Evolutionary conservation across 2,888 invertebrate genomes (phyloP), one percentile per base, ranked within the genome.

Genomic region (Rhagonycha fulva): DNA sequence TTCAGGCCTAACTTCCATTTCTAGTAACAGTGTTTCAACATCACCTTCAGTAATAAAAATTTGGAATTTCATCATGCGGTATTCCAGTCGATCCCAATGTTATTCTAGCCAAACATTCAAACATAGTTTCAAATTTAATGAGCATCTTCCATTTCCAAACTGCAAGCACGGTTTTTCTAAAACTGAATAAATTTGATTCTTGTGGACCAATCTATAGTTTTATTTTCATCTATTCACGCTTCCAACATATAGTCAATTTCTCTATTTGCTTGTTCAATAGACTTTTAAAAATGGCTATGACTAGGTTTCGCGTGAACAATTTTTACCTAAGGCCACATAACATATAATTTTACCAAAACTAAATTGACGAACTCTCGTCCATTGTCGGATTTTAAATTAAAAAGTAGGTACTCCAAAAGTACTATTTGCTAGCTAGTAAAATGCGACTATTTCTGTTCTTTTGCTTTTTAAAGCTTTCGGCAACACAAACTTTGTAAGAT

Each of bases 161-260:
- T 26, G 26, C 26, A 26, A 26, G 62, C 12, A 14, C n/a, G 67
- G 11, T 72, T 72, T 72, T 72, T 62, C 68, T 67, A 5, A 24
- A 72, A 72, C 32, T 63, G 63, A n/a, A 67, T 72, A 47, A 72
- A 72, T 69, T 72, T 72, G 9, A 68, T 71, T 71, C 23, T 62
- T 66, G 71, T 4, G 26, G 63, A 26, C 24, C 28, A 71, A 28
- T 72, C 67, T 72, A 3, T 72, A 47, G 67, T 72, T 72, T 72
- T 67, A 70, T 70, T 72, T 72, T 72, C 68, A 24, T 70, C 68
- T 9, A 71, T 23, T 14, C 30, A 19, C 4, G 28, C 63, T 28
- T 68, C 67, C 68, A 67, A 72, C 66, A 72, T 72, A 28, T 72
- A 68, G 12, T 68, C 72, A 68, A 68, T 72, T 7, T 72, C 32